phyloP scores from a whole-genome alignment of 2,113 vertebrate genomes.

The Perca flavescens region DNA sequence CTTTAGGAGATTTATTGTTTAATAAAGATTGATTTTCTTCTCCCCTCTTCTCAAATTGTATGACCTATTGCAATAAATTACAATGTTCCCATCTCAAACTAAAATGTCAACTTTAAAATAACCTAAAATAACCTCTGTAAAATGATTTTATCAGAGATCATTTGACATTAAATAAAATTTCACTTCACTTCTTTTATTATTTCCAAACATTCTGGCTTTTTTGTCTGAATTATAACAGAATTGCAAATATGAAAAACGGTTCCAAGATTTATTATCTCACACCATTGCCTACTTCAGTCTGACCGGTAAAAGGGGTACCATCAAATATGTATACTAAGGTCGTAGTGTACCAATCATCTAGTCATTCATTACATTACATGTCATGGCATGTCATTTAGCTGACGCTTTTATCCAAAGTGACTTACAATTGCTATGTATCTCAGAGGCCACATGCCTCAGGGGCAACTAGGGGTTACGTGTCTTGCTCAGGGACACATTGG shows the following conservation, averaged over 20 bases:
- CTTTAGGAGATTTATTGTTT: slow-evolving; percentile 16
- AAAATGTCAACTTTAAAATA: neutral
- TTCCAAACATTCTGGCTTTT: neutral
- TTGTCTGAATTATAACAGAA: neutral
- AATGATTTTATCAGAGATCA: neutral
- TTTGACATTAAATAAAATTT: neutral
- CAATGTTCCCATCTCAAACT: neutral
- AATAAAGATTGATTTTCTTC: slow-evolving; percentile 11
- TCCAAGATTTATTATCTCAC: neutral
- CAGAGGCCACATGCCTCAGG: no score
- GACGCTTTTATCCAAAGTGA: no score
- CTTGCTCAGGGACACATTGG: no score
- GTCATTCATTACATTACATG: neutral
- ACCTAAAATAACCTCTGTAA: neutral
- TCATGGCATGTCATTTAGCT: no score
- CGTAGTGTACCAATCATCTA: neutral
- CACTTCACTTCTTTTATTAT: neutral
- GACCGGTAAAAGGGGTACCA: neutral
- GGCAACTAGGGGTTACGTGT: no score
- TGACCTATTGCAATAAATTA: neutral
- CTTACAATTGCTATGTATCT: no score
- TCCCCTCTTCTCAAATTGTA: neutral
- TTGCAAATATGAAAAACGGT: neutral
- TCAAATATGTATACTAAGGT: neutral
- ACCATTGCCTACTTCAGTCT: neutral